phyloP scores from a whole-genome alignment of 2,797 vertebrate species.

The Eleutherodactylus coqui region DNA sequence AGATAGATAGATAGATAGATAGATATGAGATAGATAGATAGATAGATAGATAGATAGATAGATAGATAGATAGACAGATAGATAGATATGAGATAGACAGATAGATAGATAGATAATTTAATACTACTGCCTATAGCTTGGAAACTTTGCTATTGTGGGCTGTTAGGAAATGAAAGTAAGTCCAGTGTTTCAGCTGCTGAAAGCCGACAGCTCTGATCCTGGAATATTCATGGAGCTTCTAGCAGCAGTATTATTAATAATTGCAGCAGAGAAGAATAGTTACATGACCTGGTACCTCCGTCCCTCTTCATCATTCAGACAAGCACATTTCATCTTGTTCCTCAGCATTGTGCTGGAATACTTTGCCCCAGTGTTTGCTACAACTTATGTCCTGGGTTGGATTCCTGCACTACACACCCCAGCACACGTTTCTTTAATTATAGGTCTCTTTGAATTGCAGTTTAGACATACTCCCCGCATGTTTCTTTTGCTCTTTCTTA shows the following conservation, averaged over 20 bases:
- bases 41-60: background rate
- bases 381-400: constrained; percentile 29
- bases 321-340: constrained; percentile 28
- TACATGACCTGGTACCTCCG: background rate
- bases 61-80: background rate
- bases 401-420: constrained; percentile 50
- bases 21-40: background rate
- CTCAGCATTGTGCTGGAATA: constrained; percentile 19
- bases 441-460: constrained; percentile 44
- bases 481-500: constrained; percentile 39
- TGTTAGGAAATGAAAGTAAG: background rate
- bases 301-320: background rate
- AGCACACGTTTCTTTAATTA: constrained; percentile 59
- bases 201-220: background rate
- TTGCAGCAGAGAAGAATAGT: background rate
- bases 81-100: background rate
- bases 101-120: background rate
- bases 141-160: background rate
- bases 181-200: background rate
- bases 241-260: background rate
- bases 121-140: background rate
- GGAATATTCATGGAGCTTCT: background rate
- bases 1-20: too few species aligned
- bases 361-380: constrained; percentile 28
- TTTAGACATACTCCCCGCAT: constrained; percentile 39